A percentile compares a stretch with the other conserved stretches of the same genome.
Evolutionary conservation across 1,140 invertebrate species (phyloP).

Genomic region (Panonychus citri): DNA sequence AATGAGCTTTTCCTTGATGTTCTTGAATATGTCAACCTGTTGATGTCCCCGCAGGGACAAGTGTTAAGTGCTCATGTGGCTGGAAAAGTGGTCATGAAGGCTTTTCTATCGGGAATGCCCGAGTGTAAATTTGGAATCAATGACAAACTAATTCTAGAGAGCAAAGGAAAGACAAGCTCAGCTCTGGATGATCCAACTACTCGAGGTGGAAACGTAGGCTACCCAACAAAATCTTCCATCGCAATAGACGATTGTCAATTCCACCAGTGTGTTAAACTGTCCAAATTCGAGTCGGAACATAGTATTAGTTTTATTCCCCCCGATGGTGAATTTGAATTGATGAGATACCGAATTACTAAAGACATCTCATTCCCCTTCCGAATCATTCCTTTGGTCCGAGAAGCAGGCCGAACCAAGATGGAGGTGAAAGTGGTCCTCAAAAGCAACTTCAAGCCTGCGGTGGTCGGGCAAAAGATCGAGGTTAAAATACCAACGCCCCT

Average conservation of each 20-base stretch:
- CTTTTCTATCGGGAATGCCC: conserved; percentile 97
- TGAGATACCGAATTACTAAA: conserved; percentile 99
- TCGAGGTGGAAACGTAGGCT: conserved; percentile 20
- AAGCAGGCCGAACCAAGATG: conserved; percentile 96
- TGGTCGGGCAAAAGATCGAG: conserved; percentile 97
- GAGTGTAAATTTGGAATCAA: conserved; percentile 99
- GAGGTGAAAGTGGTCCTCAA: conserved; percentile 98
- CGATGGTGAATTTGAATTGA: conserved; percentile 98
- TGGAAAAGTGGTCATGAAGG: conserved; percentile 99
- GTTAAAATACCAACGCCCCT: conserved; percentile 85
- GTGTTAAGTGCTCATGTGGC: conserved; percentile 96
- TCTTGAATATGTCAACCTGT: conserved; percentile 90
- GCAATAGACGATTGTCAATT: conserved; percentile 99
- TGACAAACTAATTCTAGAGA: conserved; percentile 97
- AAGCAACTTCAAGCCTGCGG: conserved; percentile 95
- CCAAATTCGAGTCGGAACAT: conserved; percentile 99
- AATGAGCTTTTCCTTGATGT: conserved; percentile 99
- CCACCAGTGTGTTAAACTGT: conserved; percentile 89
- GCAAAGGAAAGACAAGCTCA: conserved; percentile 48
- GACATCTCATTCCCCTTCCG: conserved; percentile 98
- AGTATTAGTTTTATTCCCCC: conserved; percentile 99
- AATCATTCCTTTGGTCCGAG: conserved; percentile 90
- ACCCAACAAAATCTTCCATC: conserved; percentile 54
- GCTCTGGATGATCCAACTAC: conserved; percentile 46
- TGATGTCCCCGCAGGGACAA: conserved; percentile 99